Base-by-base conservation (phyloP, 1,140 invertebrate species). In the Portunus trituberculatus region DNA sequence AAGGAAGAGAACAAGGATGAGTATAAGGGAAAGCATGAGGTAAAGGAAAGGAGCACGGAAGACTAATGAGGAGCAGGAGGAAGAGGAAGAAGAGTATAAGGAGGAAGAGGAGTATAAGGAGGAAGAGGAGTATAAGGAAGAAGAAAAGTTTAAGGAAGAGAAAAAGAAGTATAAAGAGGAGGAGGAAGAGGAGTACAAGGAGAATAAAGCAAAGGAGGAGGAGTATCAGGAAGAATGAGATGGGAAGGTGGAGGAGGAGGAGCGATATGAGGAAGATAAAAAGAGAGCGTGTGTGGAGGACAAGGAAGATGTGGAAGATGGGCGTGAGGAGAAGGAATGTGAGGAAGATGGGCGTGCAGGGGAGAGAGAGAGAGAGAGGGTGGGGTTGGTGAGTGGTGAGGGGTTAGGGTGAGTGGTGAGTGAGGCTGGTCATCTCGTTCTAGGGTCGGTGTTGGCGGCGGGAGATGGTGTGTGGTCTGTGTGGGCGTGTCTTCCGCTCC, bases 381-480 rank as follows among this genome's bases (percentile, higher is more conserved):
- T 10, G 20, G 4, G 59, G 59, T 20, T 7, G n/a, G 20, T 25
- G 67, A n/a, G 67, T 0, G 25, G 67, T n/a, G 67, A n/a, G 6
- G n/a, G 67, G 20, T 76, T 8, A n/a, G n/a, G 52, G 12, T 2
- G 52, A 59, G 67, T 7, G n/a, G n/a, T 76, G 67, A 76, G 12
- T 95, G 88, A 95, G 94, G 94, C 91, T 29, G 28, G 91, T 45
- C 88, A 52, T 84, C 91, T 88, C 84, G 28, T 92, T 95, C 83
- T 95, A 95, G 94, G 94, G 46, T 32, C 52, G 83, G 91, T 87
- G 91, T 83, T 32, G 10, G 46, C 92, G 93, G 67, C 82, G 94
- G 45, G 94, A 92, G 31, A 87, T 95, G 82, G 48, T 88, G 96
- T 97, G 97, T 95, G 97, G 97, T 96, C 97, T 96, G 93, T 97